These are phyloP conservation scores for Atrina japonica DNA, from an alignment of 2,888 invertebrate genomes.

Conservation along the genomic window DNA sequence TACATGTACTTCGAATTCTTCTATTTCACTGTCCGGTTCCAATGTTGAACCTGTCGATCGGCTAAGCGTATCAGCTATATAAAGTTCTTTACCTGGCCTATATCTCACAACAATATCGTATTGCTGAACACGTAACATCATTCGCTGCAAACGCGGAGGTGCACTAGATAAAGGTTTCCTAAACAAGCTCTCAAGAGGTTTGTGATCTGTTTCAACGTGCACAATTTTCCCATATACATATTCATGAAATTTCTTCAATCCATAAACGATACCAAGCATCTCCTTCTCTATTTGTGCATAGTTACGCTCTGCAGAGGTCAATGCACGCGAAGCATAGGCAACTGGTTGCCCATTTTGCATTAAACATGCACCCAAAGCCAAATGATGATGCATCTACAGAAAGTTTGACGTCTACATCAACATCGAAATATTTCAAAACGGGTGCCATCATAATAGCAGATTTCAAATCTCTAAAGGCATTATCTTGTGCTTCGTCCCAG, in stretches of 20 bases:
- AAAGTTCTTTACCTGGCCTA: constrained; percentile 30
- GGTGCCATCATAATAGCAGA: constrained; percentile 17
- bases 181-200: constrained; percentile 20
- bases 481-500: constrained; percentile 24
- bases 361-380: constrained; percentile 57
- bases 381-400: constrained; percentile 54
- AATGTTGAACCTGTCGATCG: constrained; percentile 22
- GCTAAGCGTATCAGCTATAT: constrained; percentile 43
- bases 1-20: constrained; percentile 26
- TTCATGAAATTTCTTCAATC: constrained; percentile 53
- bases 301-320: constrained; percentile 53
- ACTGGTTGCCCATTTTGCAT: constrained; percentile 58
- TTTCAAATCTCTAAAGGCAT: constrained; percentile 6
- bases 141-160: constrained; percentile 41
- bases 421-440: constrained; percentile 48
- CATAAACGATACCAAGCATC: constrained; percentile 52
- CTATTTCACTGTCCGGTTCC: neutral
- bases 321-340: constrained; percentile 58
- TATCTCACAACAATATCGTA: constrained; percentile 41
- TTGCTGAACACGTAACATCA: constrained; percentile 38
- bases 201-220: neutral
- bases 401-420: constrained; percentile 38
- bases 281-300: constrained; percentile 62
- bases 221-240: constrained; percentile 50
- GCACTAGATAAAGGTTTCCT: constrained; percentile 40